These are phyloP conservation scores for Girardia tigrina DNA, from an alignment of 2,888 invertebrate species.

Conservation along the genomic window DNA sequence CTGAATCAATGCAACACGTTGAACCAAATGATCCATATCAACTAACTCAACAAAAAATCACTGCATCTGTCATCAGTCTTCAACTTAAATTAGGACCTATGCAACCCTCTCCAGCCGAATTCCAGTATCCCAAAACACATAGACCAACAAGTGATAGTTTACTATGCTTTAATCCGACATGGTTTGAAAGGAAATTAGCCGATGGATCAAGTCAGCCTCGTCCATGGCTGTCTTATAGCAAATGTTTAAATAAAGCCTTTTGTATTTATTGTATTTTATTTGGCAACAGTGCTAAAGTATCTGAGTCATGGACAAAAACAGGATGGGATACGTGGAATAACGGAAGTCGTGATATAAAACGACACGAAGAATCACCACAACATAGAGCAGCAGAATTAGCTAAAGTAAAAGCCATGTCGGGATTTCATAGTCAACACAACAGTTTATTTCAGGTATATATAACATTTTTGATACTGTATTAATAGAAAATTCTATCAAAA, in stretches of 20 bases:
- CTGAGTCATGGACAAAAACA: background rate
- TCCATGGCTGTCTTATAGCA: background rate
- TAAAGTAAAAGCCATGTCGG: slow-evolving; percentile 4
- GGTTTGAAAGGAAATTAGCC: slow-evolving; percentile 19
- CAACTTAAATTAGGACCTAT: background rate
- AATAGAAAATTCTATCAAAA: too few relatives aligned
- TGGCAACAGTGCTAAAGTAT: slow-evolving; percentile 13
- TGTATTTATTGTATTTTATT: slow-evolving; percentile 16
- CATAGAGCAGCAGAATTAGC: slow-evolving; percentile 14
- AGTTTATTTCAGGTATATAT: slow-evolving; percentile 4
- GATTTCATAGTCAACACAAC: slow-evolving; percentile 19
- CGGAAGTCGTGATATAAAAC: background rate
- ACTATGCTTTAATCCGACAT: slow-evolving; percentile 15
- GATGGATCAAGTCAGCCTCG: slow-evolving; percentile 18
- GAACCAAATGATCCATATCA: slow-evolving; percentile 23
- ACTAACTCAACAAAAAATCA: slow-evolving; percentile 9
- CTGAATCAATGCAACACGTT: background rate
- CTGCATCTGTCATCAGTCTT: background rate
- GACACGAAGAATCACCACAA: slow-evolving; percentile 1
- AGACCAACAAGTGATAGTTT: slow-evolving; percentile 4
- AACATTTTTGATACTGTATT: too few relatives aligned
- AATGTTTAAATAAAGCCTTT: slow-evolving; percentile 1
- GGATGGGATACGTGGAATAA: slow-evolving; percentile 10
- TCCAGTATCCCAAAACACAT: slow-evolving; percentile 2
- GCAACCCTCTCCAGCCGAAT: background rate